Base-by-base conservation (phyloP, 2,888 invertebrate genomes). In the Drosophila pseudotakahashii region DNA sequence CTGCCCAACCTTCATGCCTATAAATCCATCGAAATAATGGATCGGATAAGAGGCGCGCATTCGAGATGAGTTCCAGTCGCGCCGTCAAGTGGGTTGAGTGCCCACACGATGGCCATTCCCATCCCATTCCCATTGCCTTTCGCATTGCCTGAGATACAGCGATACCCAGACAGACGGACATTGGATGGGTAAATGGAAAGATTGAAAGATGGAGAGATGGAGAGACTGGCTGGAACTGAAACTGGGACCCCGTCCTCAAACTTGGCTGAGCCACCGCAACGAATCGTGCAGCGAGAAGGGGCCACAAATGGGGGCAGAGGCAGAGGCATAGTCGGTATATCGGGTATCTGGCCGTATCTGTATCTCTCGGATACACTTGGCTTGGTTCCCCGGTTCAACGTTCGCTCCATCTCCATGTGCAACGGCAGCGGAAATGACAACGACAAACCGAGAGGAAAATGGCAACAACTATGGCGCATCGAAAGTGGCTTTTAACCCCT, bases 1-100 rank as follows among this genome's bases (percentile, higher is more conserved):
- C 63, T 66, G 71, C 58, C 60, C 73, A 72, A 67, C 82, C 79
- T 79, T 67, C 73, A 78, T 76, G 82, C 70, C 88, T 76, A 89
- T 89, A 89, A 89, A 89, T 89, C 77, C 81, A 79, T 79, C 81
- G 78, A 85, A 82, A 78, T 89, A 81, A 89, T 89, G 77, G 87
- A 84, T 87, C 79, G 81, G 85, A 89, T 89, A 89, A 88, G 77
- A 75, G 48, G 74, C 74, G 63, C 62, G 71, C 77, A 78, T 83
- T 81, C 72, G 42, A 69, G 72, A 63, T 64, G 79, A 75, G 67
- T 51, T 70, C 53, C 63, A 67, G 62, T 64, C 42, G 55, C 47
- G 57, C 52, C 44, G 60, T 51, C 61, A 60, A 71, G 58, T 78
- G 70, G 63, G 66, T 44, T 66, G 68, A 70, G 59, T 66, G 61